Conservation (phyloP, 2,888 invertebrate genomes). For the Amphimallon solstitiale region DNA sequence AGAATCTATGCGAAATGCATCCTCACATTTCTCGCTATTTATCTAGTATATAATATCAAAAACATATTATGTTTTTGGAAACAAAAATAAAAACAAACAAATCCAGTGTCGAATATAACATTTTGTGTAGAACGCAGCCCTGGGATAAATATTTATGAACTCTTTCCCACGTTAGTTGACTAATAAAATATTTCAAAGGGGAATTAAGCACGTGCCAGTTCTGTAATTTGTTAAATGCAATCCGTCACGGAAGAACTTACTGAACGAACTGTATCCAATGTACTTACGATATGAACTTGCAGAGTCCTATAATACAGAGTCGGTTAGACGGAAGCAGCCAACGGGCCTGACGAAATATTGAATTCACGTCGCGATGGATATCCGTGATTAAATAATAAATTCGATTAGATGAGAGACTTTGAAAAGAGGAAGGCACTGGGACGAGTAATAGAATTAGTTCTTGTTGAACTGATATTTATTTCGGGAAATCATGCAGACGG, state of each 20-base stretch:
- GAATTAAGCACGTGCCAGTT: neutral
- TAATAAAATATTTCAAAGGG: neutral
- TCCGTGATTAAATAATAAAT: slow-evolving; percentile 6
- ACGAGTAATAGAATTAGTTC: slow-evolving; percentile 14
- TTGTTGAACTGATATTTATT: neutral
- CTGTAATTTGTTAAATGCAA: slow-evolving; percentile 5
- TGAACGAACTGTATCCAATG: neutral
- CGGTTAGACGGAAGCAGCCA: too few relatives aligned
- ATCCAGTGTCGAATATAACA: too few relatives aligned
- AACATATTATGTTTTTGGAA: too few relatives aligned
- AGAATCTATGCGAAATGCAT: too few relatives aligned
- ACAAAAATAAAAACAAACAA: too few relatives aligned
- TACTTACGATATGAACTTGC: neutral
- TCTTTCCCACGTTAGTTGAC: neutral
- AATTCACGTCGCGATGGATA: slow-evolving; percentile 3
- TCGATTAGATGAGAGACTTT: slow-evolving; percentile 7
- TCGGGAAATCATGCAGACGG: neutral
- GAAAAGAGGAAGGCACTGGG: neutral
- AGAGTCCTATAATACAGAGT: too few relatives aligned
- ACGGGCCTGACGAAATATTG: neutral
- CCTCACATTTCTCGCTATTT: too few relatives aligned
- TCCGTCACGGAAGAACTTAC: slow-evolving; percentile 3
- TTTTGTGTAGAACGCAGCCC: too few relatives aligned
- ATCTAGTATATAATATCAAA: too few relatives aligned
- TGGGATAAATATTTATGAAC: neutral